Base-by-base conservation (phyloP, 2,888 invertebrate species). In the Lumbricus terrestris region DNA sequence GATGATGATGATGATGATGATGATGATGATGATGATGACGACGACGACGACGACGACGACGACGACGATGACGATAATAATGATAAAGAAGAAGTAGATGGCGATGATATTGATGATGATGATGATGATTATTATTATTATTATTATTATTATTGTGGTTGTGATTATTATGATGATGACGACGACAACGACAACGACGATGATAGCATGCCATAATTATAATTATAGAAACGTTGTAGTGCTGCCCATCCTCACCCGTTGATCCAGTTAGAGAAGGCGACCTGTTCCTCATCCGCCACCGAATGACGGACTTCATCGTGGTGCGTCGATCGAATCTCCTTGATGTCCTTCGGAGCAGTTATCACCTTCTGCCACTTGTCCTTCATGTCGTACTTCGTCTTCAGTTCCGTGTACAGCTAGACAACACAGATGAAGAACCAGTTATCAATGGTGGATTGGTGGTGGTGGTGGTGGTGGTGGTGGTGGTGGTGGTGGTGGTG, bases 201-300 rank as follows among this genome's bases (percentile, higher is more conserved):
- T n/a, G n/a, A n/a, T n/a, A n/a, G n/a, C n/a, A n/a, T n/a, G n/a
- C n/a, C n/a, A n/a, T n/a, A n/a, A n/a, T n/a, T n/a, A n/a, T n/a
- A n/a, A n/a, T n/a, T n/a, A n/a, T n/a, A n/a, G n/a, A n/a, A n/a
- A n/a, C n/a, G n/a, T 47, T 8, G 29, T 20, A 2, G 15, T 40
- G 29, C 40, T n/a, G n/a, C 29, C 0, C 8, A 6, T 23, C 13
- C 88, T 91, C 92, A 95, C 95, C 94, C 94, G 95, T 99, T 99
- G 93, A 99, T 98, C 99, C 99, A 99, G 93, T 99, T 98, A 90
- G 99, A 98, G 96, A 99, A 99, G 69, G 99, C 99, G 94, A 98
- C 96, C 95, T 98, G 98, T 95, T 99, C 99, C 89, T 95, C 95
- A 23, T 94, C 93, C 88, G 95, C 94, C 40, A 99, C 98, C 3